Evolutionary conservation across 2,888 invertebrate species (phyloP).

Genomic region (Spilosoma lubricipeda): DNA sequence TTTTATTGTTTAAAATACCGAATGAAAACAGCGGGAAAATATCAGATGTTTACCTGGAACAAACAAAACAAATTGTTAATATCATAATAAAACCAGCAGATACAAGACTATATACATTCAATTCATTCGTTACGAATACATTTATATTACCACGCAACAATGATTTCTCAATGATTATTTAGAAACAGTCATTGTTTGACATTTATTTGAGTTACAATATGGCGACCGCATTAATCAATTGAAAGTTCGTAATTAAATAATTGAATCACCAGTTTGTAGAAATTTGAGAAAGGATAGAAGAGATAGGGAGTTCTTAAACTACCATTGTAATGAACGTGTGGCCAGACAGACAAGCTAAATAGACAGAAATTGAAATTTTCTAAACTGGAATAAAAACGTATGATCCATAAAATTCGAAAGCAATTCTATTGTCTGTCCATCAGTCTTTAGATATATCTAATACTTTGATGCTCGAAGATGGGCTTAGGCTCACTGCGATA

Average conservation of each 20-base stretch:
- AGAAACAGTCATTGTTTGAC: neutral
- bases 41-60: constrained; percentile 49
- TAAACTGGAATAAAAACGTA: neutral
- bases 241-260: neutral
- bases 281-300: neutral
- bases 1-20: constrained; percentile 28
- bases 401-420: no score
- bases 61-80: constrained; percentile 31
- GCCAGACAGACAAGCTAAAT: neutral
- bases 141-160: neutral
- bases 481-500: no score
- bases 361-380: neutral
- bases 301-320: neutral
- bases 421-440: no score
- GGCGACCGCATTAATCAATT: neutral
- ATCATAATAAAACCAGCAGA: constrained; percentile 10
- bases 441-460: no score
- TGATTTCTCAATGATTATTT: neutral
- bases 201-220: neutral
- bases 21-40: constrained; percentile 28
- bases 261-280: neutral
- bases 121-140: constrained; percentile 9
- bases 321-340: neutral
- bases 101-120: constrained; percentile 1
- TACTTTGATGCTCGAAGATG: no score